phyloP scores from a whole-genome alignment of 2,797 vertebrate genomes.

The Mormyrus proboscirostris region DNA sequence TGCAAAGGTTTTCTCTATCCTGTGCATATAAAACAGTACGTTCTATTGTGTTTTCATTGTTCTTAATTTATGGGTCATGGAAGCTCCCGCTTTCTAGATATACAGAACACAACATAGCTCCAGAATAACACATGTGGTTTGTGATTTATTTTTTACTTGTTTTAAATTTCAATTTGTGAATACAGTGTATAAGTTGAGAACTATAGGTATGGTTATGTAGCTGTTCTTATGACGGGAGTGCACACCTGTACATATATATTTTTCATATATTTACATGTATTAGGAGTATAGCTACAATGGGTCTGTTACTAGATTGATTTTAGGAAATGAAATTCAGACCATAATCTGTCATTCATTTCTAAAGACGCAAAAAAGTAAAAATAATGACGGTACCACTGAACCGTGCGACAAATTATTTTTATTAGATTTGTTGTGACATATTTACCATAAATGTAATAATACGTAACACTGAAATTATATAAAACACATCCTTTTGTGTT shows the following conservation, averaged over 20 bases:
- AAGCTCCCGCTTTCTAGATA: neutral
- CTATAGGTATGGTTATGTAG: neutral
- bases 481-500: neutral
- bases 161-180: neutral
- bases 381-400: neutral
- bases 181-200: neutral
- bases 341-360: neutral
- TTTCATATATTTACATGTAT: neutral
- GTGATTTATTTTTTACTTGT: neutral
- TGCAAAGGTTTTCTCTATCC: neutral
- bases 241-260: neutral
- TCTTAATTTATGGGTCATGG: neutral
- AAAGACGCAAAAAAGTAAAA: neutral
- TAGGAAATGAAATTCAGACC: neutral
- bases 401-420: neutral
- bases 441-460: neutral
- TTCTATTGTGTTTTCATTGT: neutral
- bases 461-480: neutral
- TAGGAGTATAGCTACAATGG: neutral
- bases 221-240: neutral
- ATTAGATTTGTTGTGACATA: neutral
- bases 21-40: neutral
- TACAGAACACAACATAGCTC: neutral
- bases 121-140: neutral
- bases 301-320: neutral